These are phyloP conservation scores for Chloebia gouldiae DNA, from an alignment of 2,113 vertebrate species.

Conservation along the genomic window DNA sequence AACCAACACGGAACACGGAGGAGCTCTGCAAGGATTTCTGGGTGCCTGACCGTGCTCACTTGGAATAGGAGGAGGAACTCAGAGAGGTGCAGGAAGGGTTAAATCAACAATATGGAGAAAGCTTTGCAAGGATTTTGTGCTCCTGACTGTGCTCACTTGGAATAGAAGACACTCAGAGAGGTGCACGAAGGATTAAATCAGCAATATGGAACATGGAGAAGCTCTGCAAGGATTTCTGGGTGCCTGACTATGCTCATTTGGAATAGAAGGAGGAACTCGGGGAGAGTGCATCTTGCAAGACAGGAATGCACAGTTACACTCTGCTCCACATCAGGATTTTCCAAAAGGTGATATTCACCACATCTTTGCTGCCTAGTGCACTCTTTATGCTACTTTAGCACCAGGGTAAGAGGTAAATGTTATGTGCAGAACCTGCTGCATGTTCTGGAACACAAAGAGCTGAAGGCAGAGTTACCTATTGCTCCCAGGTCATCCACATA, in stretches of 20 bases:
- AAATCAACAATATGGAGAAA: background rate
- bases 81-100: background rate
- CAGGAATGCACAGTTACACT: background rate
- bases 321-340: background rate
- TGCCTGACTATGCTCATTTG: background rate
- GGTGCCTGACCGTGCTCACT: background rate
- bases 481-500: conserved; percentile 90
- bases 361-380: accelerated
- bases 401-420: accelerated
- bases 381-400: background rate
- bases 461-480: conserved; percentile 75
- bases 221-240: background rate
- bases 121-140: background rate
- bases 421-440: accelerated
- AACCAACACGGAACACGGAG: background rate
- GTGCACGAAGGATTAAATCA: background rate
- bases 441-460: accelerated
- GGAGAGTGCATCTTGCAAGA: background rate
- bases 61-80: background rate
- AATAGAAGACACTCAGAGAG: background rate
- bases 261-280: background rate
- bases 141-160: background rate
- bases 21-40: background rate
- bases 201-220: background rate
- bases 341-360: background rate